Percentiles rank a stretch among this genome's conserved stretches.
Conservation (phyloP, 1,140 invertebrate genomes). For the Leptopilina boulardi region DNA sequence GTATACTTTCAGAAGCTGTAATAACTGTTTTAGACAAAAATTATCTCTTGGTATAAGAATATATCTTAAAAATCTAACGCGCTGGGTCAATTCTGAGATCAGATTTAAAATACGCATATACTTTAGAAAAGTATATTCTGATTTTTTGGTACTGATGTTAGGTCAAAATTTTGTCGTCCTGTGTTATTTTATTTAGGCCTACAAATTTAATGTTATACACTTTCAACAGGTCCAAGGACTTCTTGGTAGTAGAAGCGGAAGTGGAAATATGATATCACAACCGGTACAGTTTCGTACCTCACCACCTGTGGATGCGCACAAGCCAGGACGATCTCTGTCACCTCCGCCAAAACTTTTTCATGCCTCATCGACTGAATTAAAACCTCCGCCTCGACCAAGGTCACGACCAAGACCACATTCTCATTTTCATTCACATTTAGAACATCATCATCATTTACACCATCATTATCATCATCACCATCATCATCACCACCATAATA, state of each 20-base stretch:
- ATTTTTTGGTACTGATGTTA: too few species aligned
- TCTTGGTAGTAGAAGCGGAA: constrained; percentile 71
- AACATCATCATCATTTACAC: constrained; percentile 57
- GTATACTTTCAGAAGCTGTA: too few species aligned
- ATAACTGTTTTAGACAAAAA: too few species aligned
- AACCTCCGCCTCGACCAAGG: constrained; percentile 59
- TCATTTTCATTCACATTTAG: constrained; percentile 59
- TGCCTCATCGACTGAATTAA: constrained; percentile 74
- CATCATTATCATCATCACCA: constrained; percentile 56
- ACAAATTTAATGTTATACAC: too few species aligned
- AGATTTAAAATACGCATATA: too few species aligned
- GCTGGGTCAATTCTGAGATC: too few species aligned
- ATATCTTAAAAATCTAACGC: too few species aligned
- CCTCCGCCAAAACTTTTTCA: constrained; percentile 86
- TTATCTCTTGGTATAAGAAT: too few species aligned
- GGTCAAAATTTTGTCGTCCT: too few species aligned
- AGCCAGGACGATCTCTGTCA: constrained; percentile 83
- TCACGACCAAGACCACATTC: constrained; percentile 64
- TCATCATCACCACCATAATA: too few species aligned
- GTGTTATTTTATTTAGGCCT: too few species aligned
- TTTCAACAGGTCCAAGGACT: constrained; percentile 78
- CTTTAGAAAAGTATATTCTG: too few species aligned
- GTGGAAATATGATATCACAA: constrained; percentile 77
- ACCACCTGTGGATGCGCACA: constrained; percentile 90
- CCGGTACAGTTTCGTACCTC: constrained; percentile 93